Percentiles rank a stretch among this genome's conserved stretches.
phyloP scores from a whole-genome alignment of 2,797 vertebrate species.

The Poeciliopsis paucimaculata region DNA sequence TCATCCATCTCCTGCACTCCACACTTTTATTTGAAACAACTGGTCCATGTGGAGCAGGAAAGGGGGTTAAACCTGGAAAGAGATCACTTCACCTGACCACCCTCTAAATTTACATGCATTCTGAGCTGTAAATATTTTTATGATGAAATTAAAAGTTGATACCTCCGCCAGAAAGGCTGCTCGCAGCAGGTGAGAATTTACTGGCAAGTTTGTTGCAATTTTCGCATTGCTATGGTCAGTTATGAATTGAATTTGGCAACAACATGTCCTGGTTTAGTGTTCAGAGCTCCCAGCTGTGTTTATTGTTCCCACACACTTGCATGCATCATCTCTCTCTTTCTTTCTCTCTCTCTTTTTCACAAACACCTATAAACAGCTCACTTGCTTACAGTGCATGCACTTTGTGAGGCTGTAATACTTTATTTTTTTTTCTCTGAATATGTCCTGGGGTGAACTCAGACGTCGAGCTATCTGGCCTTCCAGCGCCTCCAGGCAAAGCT shows the following conservation, averaged over 20 bases:
- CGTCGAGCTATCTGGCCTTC: conserved; percentile 33
- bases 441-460: conserved; percentile 62
- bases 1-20: conserved; percentile 6
- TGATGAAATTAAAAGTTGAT: conserved; percentile 5
- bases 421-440: conserved; percentile 63
- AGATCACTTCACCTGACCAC: background rate
- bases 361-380: conserved; percentile 24
- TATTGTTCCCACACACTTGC: conserved; percentile 56
- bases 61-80: conserved; percentile 11
- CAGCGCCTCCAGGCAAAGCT: conserved; percentile 47
- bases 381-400: conserved; percentile 42
- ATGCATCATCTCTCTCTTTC: conserved; percentile 29
- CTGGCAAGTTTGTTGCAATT: conserved; percentile 23
- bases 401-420: conserved; percentile 61
- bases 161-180: conserved; percentile 3
- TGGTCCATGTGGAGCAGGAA: conserved; percentile 27
- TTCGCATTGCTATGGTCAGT: conserved; percentile 52
- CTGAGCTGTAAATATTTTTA: conserved; percentile 14
- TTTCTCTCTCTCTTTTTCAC: background rate
- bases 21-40: conserved; percentile 53
- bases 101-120: background rate
- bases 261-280: conserved; percentile 36
- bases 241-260: conserved; percentile 39
- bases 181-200: conserved; percentile 21
- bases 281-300: conserved; percentile 58